Evolutionary conservation across 2,888 invertebrate genomes (phyloP).

Genomic region (Alloscopus bannaensis): DNA sequence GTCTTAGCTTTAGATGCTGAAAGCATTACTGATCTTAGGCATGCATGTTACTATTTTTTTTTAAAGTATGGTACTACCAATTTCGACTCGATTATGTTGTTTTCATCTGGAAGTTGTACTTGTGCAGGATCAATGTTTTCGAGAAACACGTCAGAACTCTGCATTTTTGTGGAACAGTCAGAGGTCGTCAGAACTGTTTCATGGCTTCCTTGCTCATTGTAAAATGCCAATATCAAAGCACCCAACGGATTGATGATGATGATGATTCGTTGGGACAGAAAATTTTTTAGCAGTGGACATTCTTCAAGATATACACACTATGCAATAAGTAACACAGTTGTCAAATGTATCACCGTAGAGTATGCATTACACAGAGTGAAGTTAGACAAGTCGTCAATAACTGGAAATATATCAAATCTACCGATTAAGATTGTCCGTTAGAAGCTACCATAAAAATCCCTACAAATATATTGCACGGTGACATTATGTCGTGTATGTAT

Average conservation of each 20-base stretch:
- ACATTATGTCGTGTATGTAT: not conserved
- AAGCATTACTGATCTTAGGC: slow-evolving; percentile 24
- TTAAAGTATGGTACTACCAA: no score
- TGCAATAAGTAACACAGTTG: no score
- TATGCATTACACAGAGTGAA: slow-evolving; percentile 19
- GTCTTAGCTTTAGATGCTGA: no score
- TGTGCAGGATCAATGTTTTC: no score
- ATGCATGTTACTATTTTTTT: no score
- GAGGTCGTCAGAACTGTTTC: not conserved
- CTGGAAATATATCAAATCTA: slow-evolving; percentile 13
- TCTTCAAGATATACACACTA: no score
- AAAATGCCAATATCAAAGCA: no score
- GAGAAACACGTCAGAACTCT: no score
- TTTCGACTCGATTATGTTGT: not conserved
- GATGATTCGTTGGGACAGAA: no score
- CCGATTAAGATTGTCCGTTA: slow-evolving; percentile 20
- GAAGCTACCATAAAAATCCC: slow-evolving; percentile 23
- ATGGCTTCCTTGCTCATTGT: not conserved
- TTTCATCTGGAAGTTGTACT: slow-evolving; percentile 10
- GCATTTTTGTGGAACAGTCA: not conserved
- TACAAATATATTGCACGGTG: slow-evolving; percentile 20
- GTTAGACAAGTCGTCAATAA: no score
- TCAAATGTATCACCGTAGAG: slow-evolving; percentile 10
- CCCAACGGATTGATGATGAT: no score
- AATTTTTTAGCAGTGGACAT: no score